Base-by-base conservation (phyloP, 1,140 invertebrate species). In the Tribolium castaneum region DNA sequence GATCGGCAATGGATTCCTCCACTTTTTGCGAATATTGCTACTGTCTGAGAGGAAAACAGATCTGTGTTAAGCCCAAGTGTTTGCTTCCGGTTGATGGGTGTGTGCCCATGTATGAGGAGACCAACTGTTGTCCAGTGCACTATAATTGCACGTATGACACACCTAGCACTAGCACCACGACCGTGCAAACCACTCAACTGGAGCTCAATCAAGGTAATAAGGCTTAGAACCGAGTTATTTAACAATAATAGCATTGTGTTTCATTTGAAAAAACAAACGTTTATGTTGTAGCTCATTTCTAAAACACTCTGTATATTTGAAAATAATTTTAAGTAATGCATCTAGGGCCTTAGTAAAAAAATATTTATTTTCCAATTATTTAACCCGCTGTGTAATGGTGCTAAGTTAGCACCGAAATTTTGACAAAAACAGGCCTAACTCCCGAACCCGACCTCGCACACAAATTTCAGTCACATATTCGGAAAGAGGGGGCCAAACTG, bases 21-120 rank as follows among this genome's bases (percentile, higher is more conserved):
- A 91, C 91, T 62, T 89, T 91, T 3, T 97, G 96, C 87, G 93
- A 96, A 86, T 95, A 96, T 84, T 97, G 96, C 87, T 97, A 95
- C 87, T 97, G 96, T 84, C 88, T 86, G 6, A 87, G 86, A 80
- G 95, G 94, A 4, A 87, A 89, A 66, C 90, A 94, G 82, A 92
- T 91, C 80, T 97, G 96, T 85, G 92, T 96, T 19, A 90, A 92
- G 79, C 96, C 95, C 0, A 91, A 92, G 83, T 97, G 96, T 86
- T 87, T 96, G 76, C 88, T 95, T n/a, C 90, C 93, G 0, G 88
- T 95, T 6, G 90, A 92, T 3, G 95, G 94, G 16, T 97, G 96
- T 84, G 89, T 87, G 13, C 88, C 91, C 0, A 86, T 88, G 0
- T 95, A 94, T 82, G 88, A 92, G 0, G 88, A 92, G 10, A 92